Percentiles rank a stretch among this genome's conserved stretches.
Conservation (phyloP, 2,797 vertebrate genomes). For the Arnoldichthys spilopterus region DNA sequence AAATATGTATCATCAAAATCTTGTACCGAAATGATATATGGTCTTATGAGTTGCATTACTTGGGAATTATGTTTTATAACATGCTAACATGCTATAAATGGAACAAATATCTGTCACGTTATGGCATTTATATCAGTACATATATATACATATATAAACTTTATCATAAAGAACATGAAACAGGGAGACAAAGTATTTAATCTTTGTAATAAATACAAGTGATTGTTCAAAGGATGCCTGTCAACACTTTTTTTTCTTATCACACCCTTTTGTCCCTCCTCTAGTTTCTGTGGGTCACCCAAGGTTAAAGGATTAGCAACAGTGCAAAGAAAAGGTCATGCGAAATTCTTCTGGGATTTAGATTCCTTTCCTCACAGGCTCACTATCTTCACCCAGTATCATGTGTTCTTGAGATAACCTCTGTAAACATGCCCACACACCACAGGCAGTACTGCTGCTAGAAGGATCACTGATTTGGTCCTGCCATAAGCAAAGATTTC, state of each 20-base stretch:
- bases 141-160: neutral
- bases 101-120: too few relatives aligned
- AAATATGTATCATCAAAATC: neutral
- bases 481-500: neutral
- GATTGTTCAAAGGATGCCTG: neutral
- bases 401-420: slow-evolving; percentile 1
- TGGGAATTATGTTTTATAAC: neutral
- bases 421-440: slow-evolving; percentile 17
- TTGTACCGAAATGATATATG: neutral
- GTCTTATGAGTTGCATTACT: neutral
- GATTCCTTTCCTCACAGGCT: neutral
- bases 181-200: neutral
- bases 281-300: slow-evolving; percentile 39
- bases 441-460: neutral
- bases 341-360: neutral
- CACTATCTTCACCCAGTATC: neutral
- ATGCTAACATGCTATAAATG: neutral
- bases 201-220: neutral
- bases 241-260: neutral
- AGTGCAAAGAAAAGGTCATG: slow-evolving; percentile 41
- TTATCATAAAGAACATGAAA: neutral
- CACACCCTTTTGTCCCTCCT: neutral
- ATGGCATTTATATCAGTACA: too few relatives aligned
- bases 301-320: slow-evolving; percentile 58
- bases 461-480: neutral